Base-by-base conservation (phyloP, 1,140 invertebrate species). In the Drosophila micromelanica region DNA sequence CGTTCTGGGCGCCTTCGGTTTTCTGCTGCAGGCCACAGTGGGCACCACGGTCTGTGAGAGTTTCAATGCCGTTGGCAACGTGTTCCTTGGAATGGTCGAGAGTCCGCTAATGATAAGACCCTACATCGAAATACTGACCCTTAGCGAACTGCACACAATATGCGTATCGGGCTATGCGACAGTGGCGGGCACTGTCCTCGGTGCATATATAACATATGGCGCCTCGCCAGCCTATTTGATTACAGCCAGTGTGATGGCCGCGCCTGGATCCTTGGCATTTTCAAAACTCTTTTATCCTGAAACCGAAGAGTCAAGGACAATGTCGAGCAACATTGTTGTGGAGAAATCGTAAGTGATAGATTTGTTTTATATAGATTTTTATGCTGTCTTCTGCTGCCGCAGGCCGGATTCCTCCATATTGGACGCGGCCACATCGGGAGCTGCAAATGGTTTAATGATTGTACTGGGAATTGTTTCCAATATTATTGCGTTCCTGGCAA, bases 161-260 rank as follows among this genome's bases (percentile, higher is more conserved):
- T 97, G 99, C 96, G 95, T 96, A 8, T 96, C 96, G 3, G 98
- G 98, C 11, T 98, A 98, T 92, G 96, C 97, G 0, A 98, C 97
- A 7, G 97, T 98, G 30, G 97, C 98, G 46, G 98, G 96, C 11
- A 95, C 96, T 3, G 96, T 98, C 0, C 92, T 99, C 59, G 98
- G 97, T 0, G 96, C 98, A 0, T 99, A 98, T 85, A 97, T 98
- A 43, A 93, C 94, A 7, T 98, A 98, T 91, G 98, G 98, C 3
- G 97, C 98, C 7, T 94, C 96, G 71, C 94, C 96, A 1, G 93
- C 94, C 0, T 95, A 96, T 92, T 91, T 97, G 8, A 94, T 99
- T 40, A 96, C 97, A 0, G 97, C 98, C 0, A 97, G 97, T 51
- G 95, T 99, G 0, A 99, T 99, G 98, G 96, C 97, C 1, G 98